Evolutionary conservation across 1,140 invertebrate genomes (phyloP).

Genomic region (Neodiprion lecontei): DNA sequence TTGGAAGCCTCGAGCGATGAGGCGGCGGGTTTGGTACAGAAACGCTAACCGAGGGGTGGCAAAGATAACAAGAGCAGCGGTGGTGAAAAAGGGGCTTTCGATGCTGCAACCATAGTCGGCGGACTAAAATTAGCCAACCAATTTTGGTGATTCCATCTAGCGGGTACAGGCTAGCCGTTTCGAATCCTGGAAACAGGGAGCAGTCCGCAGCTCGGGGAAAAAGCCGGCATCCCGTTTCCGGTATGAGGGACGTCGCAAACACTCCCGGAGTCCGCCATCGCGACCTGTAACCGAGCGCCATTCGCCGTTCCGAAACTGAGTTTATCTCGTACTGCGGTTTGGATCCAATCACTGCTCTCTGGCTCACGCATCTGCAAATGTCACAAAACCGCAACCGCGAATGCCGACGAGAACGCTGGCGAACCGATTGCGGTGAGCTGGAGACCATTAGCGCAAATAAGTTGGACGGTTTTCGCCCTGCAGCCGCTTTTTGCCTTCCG

Average conservation of each 20-base stretch:
- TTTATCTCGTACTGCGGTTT: neutral
- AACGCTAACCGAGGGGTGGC: too few relatives aligned
- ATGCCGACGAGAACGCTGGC: neutral
- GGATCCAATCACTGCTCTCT: neutral
- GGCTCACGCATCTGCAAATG: slow-evolving; percentile 3
- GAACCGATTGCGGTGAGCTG: neutral
- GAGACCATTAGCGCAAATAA: neutral
- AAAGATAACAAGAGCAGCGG: too few relatives aligned
- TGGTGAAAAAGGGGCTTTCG: too few relatives aligned
- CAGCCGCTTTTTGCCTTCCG: too few relatives aligned
- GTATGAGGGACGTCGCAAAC: neutral
- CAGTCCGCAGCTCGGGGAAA: neutral
- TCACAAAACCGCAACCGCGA: slow-evolving; percentile 1
- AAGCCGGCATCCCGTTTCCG: neutral
- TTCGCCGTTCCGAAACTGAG: neutral
- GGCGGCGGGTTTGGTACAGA: too few relatives aligned
- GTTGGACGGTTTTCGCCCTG: neutral
- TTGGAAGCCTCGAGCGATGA: too few relatives aligned
- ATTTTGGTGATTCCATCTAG: neutral
- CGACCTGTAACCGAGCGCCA: neutral
- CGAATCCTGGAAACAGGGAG: neutral
- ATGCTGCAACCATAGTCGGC: too few relatives aligned
- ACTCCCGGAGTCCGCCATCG: neutral
- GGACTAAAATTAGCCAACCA: neutral
- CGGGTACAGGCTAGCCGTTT: neutral